Percentiles rank a stretch among this genome's conserved stretches.
Evolutionary conservation across 2,797 vertebrate genomes (phyloP).

Genomic region (Tauraco hartlaubi): DNA sequence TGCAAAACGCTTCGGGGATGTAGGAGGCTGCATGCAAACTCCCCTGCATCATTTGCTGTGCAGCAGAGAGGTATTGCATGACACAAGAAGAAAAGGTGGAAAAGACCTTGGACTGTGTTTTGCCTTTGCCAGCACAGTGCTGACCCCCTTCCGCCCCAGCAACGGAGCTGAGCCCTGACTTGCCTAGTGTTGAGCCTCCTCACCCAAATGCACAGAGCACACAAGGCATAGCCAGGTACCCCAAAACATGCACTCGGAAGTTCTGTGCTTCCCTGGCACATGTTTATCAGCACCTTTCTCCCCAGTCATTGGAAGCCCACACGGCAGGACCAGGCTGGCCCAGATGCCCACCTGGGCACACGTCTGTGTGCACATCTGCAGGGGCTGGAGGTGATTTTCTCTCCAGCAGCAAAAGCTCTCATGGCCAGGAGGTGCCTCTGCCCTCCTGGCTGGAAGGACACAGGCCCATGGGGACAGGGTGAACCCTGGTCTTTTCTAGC

Average conservation of each 20-base stretch:
- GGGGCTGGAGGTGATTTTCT: background rate
- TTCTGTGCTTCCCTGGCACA: background rate
- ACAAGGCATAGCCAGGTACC: fast-evolving
- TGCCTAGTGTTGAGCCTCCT: background rate
- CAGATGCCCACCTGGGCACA: background rate
- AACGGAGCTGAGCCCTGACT: background rate
- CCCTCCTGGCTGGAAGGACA: background rate
- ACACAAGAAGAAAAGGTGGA: background rate
- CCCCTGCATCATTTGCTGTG: background rate
- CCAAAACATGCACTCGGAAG: background rate
- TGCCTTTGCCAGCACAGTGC: background rate
- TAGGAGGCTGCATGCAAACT: background rate
- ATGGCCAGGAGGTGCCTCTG: background rate
- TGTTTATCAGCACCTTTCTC: background rate
- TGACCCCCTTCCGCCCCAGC: background rate
- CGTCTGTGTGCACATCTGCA: background rate
- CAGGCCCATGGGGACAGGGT: fast-evolving
- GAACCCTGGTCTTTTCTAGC: background rate
- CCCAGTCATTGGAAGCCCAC: background rate
- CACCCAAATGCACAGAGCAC: background rate
- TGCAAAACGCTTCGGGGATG: background rate
- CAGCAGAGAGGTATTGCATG: background rate
- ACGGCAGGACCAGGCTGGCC: background rate
- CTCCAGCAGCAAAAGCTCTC: background rate
- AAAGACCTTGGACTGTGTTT: background rate